Base-by-base conservation (phyloP, 2,797 vertebrate species). In the Acipenser transmontanus region DNA sequence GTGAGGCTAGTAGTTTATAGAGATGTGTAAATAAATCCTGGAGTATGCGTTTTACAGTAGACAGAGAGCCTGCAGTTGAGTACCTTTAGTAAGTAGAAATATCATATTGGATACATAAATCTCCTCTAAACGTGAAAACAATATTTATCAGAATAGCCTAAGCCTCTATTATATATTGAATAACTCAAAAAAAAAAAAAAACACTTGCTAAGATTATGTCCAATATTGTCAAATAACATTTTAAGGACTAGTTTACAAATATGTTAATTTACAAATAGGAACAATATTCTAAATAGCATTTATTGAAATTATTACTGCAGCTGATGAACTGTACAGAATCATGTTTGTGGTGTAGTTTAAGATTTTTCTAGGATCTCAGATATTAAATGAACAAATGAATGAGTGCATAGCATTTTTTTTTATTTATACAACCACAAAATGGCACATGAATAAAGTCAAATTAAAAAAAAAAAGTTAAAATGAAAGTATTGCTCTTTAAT, bases 401-500 rank as follows among this genome's bases (percentile, higher is more conserved):
- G 69, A 74, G 74, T 56, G 65, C 64, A 74, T 68, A 70, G 73
- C 75, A 76, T 74, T 70, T 79, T 34, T 34, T 34, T 83, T 78
- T 82, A 89, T 87, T 91, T 91, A 87, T 77, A 76, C 1, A 2
- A 71, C 87, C 85, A 0, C 80, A 69, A 85, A 78, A 83, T 90
- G 88, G 88, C 88, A 90, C 71, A 2, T 81, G 86, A 87, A 87
- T 84, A 90, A 91, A 90, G 76, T 76, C 76, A 78, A 71, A 61
- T 61, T 17, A 17, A 34, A 47, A 73, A 76, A 47, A 73, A 76
- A 72, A 78, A 79, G 77, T 78, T 80, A 74, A 82, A 75, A 82
- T 76, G 76, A 79, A 88, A 88, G 84, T 78, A 82, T 80, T 77
- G 79, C 84, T 90, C 90, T 92, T 91, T 92, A 91, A 92, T 90